Evolutionary conservation across 1,140 invertebrate genomes (phyloP), one percentile per base, ranked within the genome.

Genomic region (Lordiphosa clarofinis): DNA sequence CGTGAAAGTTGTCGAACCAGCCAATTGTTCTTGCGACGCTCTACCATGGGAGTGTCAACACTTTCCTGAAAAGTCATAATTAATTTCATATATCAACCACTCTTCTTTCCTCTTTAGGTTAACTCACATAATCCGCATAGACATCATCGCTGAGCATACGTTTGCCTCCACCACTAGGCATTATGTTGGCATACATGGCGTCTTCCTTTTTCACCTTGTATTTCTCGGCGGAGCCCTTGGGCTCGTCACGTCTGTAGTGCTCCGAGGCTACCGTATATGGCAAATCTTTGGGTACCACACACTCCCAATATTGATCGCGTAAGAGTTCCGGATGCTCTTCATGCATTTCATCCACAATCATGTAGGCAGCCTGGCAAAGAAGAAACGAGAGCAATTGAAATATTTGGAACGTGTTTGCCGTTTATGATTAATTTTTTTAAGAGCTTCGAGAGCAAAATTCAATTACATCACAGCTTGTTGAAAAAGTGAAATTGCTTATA

Each of bases 331-430:
- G 95, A 86, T 96, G 95, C 87, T 96, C 95, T 75, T 96, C 95
- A 88, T 97, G 95, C 95, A 96, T 96, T 88, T 96, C 95, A 75
- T 96, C 95, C 1, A 96, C 95, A 56, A 96, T 96, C 94, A 96
- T 96, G 88, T 96, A 96, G 31, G 94, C 94, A 9, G 95, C 95
- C 95, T 96, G 84, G 13, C 58, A 57, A 60, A 7, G 39, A 11
- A 28, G 47, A 44, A 35, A 19, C 56, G 48, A 46, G 58, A 65
- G 73, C 56, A 68, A 35, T 53, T 21, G 53, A 49, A 28, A 44
- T 31, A 28, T 46, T 37, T 50, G 56, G 43, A 47, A 82, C 78
- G 73, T 82, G 78, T 47, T 73, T 42, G 63, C 50, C 67, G 76
- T 73, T 73, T 43, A 39, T 42, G 72, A 72, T 81, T 49, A 43